Percentiles rank a stretch among this genome's conserved stretches.
phyloP scores from a whole-genome alignment of 2,888 invertebrate genomes.

The Cremastinae sp. region DNA sequence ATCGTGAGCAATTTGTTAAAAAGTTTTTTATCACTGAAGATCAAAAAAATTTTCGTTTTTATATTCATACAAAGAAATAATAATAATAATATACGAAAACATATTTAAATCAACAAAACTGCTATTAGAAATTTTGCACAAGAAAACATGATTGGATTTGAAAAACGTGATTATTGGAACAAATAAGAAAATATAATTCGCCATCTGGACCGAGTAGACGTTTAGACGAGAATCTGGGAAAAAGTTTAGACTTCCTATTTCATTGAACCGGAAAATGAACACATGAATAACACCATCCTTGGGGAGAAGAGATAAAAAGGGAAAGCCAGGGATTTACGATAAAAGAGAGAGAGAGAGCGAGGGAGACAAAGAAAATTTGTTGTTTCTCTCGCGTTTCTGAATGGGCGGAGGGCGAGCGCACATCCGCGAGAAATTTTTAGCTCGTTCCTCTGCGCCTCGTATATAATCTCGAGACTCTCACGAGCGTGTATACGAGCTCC shows the following conservation, averaged over 20 bases:
- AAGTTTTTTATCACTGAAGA: no score
- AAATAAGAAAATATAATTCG: no score
- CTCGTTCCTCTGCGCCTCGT: conserved; percentile 34
- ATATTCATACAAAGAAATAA: no score
- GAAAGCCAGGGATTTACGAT: neutral
- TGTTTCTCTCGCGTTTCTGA: conserved; percentile 9
- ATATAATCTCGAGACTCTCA: conserved; percentile 43
- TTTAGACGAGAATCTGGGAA: no score
- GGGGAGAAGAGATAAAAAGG: conserved; percentile 5
- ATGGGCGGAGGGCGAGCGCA: conserved; percentile 20
- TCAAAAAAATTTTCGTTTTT: no score
- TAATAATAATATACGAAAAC: no score
- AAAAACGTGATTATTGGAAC: no score
- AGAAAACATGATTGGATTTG: no score
- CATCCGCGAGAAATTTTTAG: conserved; percentile 66
- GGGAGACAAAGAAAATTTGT: conserved; percentile 37
- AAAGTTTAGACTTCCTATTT: neutral
- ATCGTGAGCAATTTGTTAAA: no score
- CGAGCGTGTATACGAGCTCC: conserved; percentile 26
- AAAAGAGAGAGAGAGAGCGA: neutral
- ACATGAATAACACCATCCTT: neutral
- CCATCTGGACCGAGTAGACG: no score
- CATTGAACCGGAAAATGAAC: conserved; percentile 6
- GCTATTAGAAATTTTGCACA: no score
- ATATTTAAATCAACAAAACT: no score